Evolutionary conservation across 2,888 invertebrate species (phyloP), one percentile per base, ranked within the genome.

Genomic region (Hedya salicella): DNA sequence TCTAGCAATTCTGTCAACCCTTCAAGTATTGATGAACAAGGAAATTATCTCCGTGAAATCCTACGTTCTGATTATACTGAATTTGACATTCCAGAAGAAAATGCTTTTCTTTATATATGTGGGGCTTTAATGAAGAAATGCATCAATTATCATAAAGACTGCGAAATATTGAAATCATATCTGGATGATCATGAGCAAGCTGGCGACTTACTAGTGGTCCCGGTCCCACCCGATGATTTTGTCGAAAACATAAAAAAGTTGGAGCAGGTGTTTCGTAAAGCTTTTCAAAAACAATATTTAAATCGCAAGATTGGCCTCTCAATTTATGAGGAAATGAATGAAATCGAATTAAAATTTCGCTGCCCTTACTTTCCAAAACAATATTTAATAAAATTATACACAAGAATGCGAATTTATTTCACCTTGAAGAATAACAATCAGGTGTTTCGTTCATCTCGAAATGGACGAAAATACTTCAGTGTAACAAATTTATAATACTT

Each of bases 51-150:
- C 17, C 64, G 3, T 4, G 68, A 62, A 50, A 40, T 66, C 44
- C 6, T 50, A 61, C 42, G 53, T 52, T 61, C 63, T 17, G 68
- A 69, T 25, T 57, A 36, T 52, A 17, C 25, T 49, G 19, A 46
- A 61, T 19, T 59, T 62, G 50, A 70, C 49, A 49, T 68, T 25
- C 70, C 61, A 6, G 59, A 67, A 36, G 62, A 59, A 63, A 53
- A 68, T 46, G 39, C 44, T 1, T 52, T 66, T 50, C 52, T 63
- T 63, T 63, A 61, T 25, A 50, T 68, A 16, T 62, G 49, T 25
- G 62, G 68, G 50, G 63, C 67, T 30, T 19, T 68, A 0, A 9
- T 59, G n/a, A 59, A 62, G n/a, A 67, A 54, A 59, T 60, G 49
- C 32, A 11, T 46, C 13, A 40, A 53, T 19, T 21, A 21, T 30